A percentile compares a stretch with the other conserved stretches of the same genome.
These are phyloP conservation scores for Notodonta dromedarius DNA, from an alignment of 2,888 invertebrate species.

Conservation along the genomic window DNA sequence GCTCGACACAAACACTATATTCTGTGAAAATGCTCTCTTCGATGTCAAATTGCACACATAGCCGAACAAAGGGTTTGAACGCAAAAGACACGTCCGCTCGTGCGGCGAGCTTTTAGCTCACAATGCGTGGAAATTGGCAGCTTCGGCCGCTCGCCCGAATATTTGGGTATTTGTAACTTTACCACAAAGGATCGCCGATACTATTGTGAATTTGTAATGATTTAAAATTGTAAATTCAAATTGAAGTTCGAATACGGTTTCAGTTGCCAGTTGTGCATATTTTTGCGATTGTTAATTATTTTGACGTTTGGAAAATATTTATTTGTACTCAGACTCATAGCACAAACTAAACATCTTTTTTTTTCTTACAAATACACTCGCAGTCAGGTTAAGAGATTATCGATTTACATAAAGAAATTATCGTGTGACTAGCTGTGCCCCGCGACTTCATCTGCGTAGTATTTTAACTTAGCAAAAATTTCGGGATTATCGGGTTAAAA, in stretches of 20 bases:
- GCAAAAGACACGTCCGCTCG: constrained; percentile 3
- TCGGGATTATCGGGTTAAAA: too few species aligned
- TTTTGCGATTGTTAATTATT: neutral
- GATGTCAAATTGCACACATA: neutral
- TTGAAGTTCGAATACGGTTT: neutral
- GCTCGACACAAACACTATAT: neutral
- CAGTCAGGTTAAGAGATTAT: too few species aligned
- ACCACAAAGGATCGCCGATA: neutral
- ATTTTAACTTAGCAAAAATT: too few species aligned
- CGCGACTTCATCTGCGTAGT: too few species aligned
- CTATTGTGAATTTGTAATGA: neutral
- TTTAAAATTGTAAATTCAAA: neutral
- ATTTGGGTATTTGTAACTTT: neutral
- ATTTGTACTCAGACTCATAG: too few species aligned
- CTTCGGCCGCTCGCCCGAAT: neutral
- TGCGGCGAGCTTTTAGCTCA: neutral
- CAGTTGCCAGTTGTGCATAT: neutral
- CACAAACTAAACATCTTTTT: too few species aligned
- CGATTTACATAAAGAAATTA: too few species aligned
- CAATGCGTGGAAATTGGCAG: constrained; percentile 3
- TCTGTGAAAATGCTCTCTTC: neutral
- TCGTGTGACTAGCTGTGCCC: too few species aligned
- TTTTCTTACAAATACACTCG: too few species aligned
- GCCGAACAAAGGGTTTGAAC: neutral
- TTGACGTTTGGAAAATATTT: too few species aligned